A percentile compares a stretch with the other conserved stretches of the same genome.
Conservation (phyloP, 2,113 vertebrate species). For the Macrotus californicus region DNA sequence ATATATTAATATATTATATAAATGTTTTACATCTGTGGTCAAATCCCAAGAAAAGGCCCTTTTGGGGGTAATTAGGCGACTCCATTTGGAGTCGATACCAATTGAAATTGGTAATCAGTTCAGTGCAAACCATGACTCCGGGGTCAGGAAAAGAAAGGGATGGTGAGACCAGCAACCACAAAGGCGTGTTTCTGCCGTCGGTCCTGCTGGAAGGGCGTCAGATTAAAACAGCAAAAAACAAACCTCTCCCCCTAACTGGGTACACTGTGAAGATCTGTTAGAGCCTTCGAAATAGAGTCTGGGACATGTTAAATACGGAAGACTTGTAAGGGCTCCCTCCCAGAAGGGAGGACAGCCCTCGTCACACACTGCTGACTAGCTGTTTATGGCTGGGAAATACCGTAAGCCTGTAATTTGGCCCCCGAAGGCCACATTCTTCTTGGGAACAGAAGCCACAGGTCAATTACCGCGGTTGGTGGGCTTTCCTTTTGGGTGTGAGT, state of each 20-base stretch:
- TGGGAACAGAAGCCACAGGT: slow-evolving; percentile 32
- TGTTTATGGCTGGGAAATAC: slow-evolving; percentile 34
- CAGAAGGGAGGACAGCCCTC: background rate
- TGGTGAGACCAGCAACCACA: background rate
- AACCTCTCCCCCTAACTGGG: fast-evolving
- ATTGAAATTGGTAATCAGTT: background rate
- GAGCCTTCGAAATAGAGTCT: background rate
- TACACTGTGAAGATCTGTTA: background rate
- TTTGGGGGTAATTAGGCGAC: background rate
- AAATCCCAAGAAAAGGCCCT: background rate
- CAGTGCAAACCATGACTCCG: background rate
- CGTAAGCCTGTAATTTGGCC: slow-evolving; percentile 50
- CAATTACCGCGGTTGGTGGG: slow-evolving; percentile 29
- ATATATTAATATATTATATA: background rate
- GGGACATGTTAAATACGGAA: background rate
- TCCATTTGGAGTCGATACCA: too few species aligned
- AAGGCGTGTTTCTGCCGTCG: background rate
- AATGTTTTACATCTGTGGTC: background rate
- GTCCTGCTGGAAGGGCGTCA: background rate
- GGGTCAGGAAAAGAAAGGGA: background rate
- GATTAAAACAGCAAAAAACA: background rate
- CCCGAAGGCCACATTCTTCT: slow-evolving; percentile 35
- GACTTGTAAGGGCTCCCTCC: background rate
- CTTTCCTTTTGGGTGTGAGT: slow-evolving; percentile 42
- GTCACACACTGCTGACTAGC: background rate